Percentiles rank a stretch among this genome's conserved stretches.
Conservation (phyloP, 2,113 vertebrate genomes). For the Bettongia penicillata region DNA sequence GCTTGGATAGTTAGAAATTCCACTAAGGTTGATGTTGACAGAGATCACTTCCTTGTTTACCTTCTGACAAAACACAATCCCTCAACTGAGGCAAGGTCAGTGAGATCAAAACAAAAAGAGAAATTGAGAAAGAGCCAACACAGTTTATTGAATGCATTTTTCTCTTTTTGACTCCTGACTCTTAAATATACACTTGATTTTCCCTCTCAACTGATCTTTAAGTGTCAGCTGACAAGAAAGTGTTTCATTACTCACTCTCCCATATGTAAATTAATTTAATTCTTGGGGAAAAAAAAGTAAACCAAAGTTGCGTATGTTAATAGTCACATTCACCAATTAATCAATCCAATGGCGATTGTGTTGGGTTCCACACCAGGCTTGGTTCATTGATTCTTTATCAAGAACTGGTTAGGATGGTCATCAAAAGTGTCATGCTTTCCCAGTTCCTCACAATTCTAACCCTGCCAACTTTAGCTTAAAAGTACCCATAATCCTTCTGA, state of each 20-base stretch:
- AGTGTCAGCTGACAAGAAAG: constrained; percentile 84
- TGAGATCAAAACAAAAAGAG: not conserved
- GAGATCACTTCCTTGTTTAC: not conserved
- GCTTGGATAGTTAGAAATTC: not conserved
- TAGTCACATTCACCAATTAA: not conserved
- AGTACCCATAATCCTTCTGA: not conserved
- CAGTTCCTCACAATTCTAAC: not conserved
- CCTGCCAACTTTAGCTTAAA: not conserved
- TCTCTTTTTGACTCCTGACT: constrained; percentile 74
- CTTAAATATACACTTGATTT: constrained; percentile 79
- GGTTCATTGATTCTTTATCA: not conserved
- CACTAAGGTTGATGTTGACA: not conserved
- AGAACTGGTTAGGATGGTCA: not conserved
- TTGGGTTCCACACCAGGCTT: not conserved
- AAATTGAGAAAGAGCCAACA: constrained; percentile 39
- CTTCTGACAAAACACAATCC: not conserved
- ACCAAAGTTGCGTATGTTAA: constrained; percentile 47
- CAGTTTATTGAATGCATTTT: constrained; percentile 55
- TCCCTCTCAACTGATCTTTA: constrained; percentile 80
- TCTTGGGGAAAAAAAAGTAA: constrained; percentile 28
- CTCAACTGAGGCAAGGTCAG: not conserved
- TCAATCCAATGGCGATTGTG: not conserved
- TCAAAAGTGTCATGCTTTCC: not conserved
- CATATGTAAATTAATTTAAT: constrained; percentile 69
- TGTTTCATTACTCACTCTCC: constrained; percentile 45